Evolutionary conservation across 2,113 vertebrate species (phyloP), one percentile per base, ranked within the genome.

Genomic region (Heloderma charlesbogerti): DNA sequence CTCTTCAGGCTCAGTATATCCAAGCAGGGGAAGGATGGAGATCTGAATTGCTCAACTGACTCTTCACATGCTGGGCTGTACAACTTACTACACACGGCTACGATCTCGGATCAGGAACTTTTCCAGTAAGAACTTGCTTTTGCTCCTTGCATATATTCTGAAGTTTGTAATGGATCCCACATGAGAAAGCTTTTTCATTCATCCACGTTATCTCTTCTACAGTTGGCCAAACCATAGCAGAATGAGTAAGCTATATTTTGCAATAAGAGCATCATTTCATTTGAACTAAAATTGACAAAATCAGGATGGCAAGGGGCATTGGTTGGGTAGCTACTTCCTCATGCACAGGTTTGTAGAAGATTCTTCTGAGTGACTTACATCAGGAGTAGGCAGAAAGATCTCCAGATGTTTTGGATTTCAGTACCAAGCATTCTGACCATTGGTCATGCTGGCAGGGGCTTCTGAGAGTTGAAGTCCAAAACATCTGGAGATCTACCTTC

Each of bases 1-100:
- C 98, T 99, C 85, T 99, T 98, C 93, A 97, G 98, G 88, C 97
- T 98, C 94, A 97, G 98, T 69, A 74, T 98, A n/a, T 95, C 97
- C 94, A 99, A 98, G 95, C 96, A 97, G 84, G 97, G 97, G 25
- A 97, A 97, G 67, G 98, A 99, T 6, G 98, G 97, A 71, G 99
- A 99, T 4, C 91, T 98, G 20, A 98, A 98, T 93, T 96, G 96
- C 22, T 98, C 98, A 0, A 95, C 92, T 0, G 98, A 99, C 45
- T 97, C 98, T 1, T 98, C 98, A 0, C 98, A 98, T 6, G 88
- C 54, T 0, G 96, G 96, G 0, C 96, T 99, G 79, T 98, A 98
- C 9, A 98, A 98, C 60, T 97, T 98, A 93, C 95, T 99, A 67
- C 96, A 98, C 91, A 93, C 98, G 0, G 96, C 98, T 0, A 72